Percentiles rank a stretch among this genome's conserved stretches.
Conservation (phyloP, 53 echinoderm and acorn worm genomes). For the Stichopus horrens region DNA sequence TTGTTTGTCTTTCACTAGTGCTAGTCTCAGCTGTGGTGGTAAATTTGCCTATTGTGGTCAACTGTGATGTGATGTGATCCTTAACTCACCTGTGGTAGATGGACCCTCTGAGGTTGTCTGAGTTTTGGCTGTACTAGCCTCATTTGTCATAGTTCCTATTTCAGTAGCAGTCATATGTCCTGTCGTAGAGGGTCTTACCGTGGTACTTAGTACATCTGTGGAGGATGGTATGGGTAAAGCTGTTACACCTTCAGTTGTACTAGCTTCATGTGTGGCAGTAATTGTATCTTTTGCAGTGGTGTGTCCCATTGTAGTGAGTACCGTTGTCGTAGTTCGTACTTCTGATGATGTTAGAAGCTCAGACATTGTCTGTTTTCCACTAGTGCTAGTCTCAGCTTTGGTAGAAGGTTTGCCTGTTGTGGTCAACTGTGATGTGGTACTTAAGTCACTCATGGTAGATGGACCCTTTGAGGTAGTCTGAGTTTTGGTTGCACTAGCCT, state of each 20-base stretch:
- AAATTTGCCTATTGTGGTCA: no score
- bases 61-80: no score
- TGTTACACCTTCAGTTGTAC: background rate
- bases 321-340: background rate
- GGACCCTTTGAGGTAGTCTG: no score
- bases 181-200: no score
- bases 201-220: no score
- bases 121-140: no score
- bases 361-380: background rate
- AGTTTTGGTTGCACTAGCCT: no score
- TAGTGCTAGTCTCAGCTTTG: constrained; percentile 4
- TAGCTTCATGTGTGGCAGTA: background rate
- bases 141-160: no score
- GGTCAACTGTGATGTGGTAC: no score
- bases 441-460: no score
- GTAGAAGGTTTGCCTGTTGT: background rate
- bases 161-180: background rate
- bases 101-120: no score
- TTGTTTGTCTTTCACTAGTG: constrained; percentile 1
- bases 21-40: background rate
- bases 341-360: background rate
- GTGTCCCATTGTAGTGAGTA: background rate
- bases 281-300: background rate
- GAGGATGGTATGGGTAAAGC: background rate
- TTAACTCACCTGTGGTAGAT: no score